A percentile compares a stretch with the other conserved stretches of the same genome.
Evolutionary conservation across 2,113 vertebrate species (phyloP).

Genomic region (Vulpes vulpes): DNA sequence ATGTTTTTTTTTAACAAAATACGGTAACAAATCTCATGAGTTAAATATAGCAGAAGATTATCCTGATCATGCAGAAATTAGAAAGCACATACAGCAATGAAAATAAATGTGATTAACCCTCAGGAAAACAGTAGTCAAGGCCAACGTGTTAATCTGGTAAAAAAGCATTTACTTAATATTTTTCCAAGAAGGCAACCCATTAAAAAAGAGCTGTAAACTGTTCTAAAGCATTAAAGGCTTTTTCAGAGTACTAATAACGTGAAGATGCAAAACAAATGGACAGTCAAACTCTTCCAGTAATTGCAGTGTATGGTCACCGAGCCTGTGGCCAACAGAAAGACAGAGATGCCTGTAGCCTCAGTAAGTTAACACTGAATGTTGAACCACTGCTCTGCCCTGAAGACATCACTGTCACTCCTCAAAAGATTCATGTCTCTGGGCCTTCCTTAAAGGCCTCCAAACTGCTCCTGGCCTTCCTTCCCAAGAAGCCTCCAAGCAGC

Average conservation of each 20-base stretch:
- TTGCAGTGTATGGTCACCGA: background rate
- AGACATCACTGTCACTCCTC: background rate
- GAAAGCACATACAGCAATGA: background rate
- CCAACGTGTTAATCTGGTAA: background rate
- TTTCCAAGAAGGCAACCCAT: background rate
- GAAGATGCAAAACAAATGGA: background rate
- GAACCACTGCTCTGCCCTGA: background rate
- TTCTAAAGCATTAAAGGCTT: background rate
- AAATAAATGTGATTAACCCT: background rate
- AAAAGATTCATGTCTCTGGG: background rate
- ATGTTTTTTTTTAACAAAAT: background rate
- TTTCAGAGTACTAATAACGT: background rate
- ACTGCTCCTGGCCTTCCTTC: background rate
- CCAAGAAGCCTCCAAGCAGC: background rate
- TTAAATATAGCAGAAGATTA: constrained; percentile 20
- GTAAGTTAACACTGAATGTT: background rate
- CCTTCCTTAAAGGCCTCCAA: background rate
- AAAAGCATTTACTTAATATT: background rate
- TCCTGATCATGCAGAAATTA: background rate
- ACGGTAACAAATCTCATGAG: background rate
- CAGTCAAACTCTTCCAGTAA: background rate
- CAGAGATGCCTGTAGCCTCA: too few species aligned
- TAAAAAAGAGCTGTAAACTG: background rate
- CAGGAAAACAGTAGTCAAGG: background rate
- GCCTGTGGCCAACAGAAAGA: background rate